Percentiles rank a stretch among this genome's conserved stretches.
Conservation (phyloP, 2,797 vertebrate genomes). For the Chromobotia macracanthus region DNA sequence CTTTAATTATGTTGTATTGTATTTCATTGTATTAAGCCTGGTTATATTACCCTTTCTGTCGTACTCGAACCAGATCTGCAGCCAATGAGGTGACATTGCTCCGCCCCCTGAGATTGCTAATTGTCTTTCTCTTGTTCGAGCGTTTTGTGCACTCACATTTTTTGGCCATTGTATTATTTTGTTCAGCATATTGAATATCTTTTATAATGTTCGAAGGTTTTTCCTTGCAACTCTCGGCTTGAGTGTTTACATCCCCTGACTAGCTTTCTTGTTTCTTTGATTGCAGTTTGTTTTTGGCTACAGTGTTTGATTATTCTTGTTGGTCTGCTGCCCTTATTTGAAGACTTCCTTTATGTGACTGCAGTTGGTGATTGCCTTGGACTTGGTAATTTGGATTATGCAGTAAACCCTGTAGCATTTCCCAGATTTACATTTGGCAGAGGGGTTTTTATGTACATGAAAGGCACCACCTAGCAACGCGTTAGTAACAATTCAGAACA, state of each 20-base stretch:
- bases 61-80: neutral
- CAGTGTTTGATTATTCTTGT: neutral
- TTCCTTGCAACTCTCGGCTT: neutral
- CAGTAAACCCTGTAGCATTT: neutral
- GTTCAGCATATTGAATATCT: neutral
- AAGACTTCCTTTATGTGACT: no score
- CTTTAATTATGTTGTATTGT: slow-evolving; percentile 39
- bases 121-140: neutral
- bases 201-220: neutral
- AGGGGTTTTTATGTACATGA: neutral
- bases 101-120: neutral
- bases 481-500: no score
- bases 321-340: neutral
- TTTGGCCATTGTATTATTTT: neutral
- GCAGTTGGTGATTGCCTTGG: neutral
- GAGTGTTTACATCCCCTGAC: neutral
- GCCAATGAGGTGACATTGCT: neutral
- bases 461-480: no score
- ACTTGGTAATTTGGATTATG: neutral
- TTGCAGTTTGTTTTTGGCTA: slow-evolving; percentile 5
- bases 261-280: neutral
- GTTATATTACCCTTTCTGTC: slow-evolving; percentile 19
- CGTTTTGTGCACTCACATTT: neutral
- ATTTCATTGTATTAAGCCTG: slow-evolving; percentile 14
- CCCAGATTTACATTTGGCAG: neutral